phyloP scores from a whole-genome alignment of 2,113 vertebrate genomes.

The Microcebus griseorufus region DNA sequence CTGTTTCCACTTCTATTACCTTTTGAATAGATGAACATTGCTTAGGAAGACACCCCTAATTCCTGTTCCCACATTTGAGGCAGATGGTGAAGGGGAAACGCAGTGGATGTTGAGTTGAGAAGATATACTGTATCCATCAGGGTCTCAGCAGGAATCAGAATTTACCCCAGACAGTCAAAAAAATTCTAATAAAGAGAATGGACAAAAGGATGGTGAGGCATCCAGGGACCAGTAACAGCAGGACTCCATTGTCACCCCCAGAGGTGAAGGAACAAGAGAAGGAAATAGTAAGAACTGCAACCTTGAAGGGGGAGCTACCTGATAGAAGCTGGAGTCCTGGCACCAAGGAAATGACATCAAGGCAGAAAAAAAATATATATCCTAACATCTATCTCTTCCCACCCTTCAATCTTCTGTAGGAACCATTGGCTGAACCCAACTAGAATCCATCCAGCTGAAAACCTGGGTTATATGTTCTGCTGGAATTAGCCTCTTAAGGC shows the following conservation, averaged over 20 bases:
- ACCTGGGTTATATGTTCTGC: neutral
- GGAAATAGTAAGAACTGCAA: neutral
- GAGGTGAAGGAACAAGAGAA: neutral
- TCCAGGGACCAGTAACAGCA: neutral
- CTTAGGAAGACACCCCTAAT: neutral
- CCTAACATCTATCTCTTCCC: neutral
- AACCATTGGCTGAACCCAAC: neutral
- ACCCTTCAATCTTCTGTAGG: neutral
- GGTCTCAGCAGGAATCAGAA: neutral
- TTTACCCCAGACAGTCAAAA: neutral
- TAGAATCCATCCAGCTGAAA: neutral
- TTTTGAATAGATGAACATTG: neutral
- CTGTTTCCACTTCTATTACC: neutral
- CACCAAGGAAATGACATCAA: neutral
- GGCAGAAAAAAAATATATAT: neutral
- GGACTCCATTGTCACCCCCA: neutral
- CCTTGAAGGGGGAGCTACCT: neutral
- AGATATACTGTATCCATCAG: neutral
- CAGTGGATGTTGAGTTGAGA: neutral
- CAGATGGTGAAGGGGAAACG: neutral
- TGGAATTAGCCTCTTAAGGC: neutral
- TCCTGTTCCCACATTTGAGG: neutral
- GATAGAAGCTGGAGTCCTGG: neutral
- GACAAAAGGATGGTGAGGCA: neutral
- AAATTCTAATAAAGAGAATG: neutral